Conservation (phyloP, 2,797 vertebrate genomes). For the Rhyacichthys aspro region DNA sequence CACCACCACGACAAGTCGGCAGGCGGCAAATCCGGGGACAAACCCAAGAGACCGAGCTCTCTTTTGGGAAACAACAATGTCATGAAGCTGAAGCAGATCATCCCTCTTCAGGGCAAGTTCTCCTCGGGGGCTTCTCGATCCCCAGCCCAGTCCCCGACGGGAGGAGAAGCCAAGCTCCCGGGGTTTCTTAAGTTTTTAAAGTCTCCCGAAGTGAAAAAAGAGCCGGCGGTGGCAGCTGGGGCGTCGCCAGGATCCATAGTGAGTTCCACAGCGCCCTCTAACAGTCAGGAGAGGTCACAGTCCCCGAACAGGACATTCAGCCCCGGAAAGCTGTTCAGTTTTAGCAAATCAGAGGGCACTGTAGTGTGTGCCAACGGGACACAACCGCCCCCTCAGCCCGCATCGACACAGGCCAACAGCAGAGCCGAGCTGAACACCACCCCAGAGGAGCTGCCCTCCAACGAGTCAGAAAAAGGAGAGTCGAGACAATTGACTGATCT, state of each 20-base stretch:
- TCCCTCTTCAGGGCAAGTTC: constrained; percentile 91
- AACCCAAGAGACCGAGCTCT: constrained; percentile 90
- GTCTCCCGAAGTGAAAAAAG: constrained; percentile 86
- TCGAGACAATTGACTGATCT: constrained; percentile 61
- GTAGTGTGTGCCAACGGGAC: constrained; percentile 73
- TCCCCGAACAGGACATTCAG: constrained; percentile 93
- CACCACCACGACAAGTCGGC: constrained; percentile 82
- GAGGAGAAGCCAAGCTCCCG: constrained; percentile 89
- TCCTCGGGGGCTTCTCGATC: constrained; percentile 81
- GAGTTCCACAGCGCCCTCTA: constrained; percentile 28
- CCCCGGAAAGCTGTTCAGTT: constrained; percentile 89
- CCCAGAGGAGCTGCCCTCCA: constrained; percentile 72
- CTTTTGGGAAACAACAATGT: constrained; percentile 93
- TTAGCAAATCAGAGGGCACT: constrained; percentile 80
- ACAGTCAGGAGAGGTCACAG: constrained; percentile 84
- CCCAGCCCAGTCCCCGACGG: constrained; percentile 85
- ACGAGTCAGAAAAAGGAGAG: constrained; percentile 70
- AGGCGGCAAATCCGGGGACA: constrained; percentile 74
- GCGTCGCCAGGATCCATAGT: constrained; percentile 13
- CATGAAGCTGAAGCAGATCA: constrained; percentile 94
- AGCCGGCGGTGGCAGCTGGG: constrained; percentile 57
- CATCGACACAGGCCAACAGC: constrained; percentile 63
- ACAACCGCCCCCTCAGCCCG: constrained; percentile 47
- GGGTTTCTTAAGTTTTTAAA: constrained; percentile 93
- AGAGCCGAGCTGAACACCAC: constrained; percentile 77